Percentiles rank a stretch among this genome's conserved stretches.
phyloP scores from a whole-genome alignment of 1,140 invertebrate species.

The Tenebrio molitor region DNA sequence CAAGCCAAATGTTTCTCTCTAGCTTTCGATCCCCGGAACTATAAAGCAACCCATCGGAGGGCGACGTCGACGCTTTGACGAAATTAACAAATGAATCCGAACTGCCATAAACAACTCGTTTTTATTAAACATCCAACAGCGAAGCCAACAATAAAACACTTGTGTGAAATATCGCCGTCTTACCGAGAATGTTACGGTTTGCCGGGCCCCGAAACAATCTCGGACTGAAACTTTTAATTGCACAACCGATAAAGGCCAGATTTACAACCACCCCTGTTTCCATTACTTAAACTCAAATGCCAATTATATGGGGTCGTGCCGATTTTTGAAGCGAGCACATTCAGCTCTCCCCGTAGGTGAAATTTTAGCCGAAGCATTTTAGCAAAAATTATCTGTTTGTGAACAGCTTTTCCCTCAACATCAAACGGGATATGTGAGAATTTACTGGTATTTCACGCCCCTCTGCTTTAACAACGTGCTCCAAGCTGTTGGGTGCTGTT shows the following conservation, averaged over 20 bases:
- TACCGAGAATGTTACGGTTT: conserved; percentile 18
- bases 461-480: conserved; percentile 12
- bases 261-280: conserved; percentile 15
- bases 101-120: conserved; percentile 45
- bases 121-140: conserved; percentile 40
- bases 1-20: conserved; percentile 51
- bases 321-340: no score
- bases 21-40: conserved; percentile 26
- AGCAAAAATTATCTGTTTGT: neutral
- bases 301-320: neutral
- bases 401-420: neutral
- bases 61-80: conserved; percentile 24
- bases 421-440: neutral
- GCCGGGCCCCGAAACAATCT: neutral
- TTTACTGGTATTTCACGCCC: conserved; percentile 24
- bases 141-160: conserved; percentile 15
- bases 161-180: conserved; percentile 20
- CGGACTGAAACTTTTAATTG: conserved; percentile 24
- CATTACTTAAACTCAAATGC: neutral
- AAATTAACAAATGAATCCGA: conserved; percentile 46
- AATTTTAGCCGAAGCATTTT: no score
- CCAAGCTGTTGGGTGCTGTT: conserved; percentile 18
- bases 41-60: conserved; percentile 41
- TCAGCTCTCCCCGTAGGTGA: no score
- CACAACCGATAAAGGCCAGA: conserved; percentile 18